Base-by-base conservation (phyloP, 1,140 invertebrate genomes). In the Pseudomyrmex gracilis region DNA sequence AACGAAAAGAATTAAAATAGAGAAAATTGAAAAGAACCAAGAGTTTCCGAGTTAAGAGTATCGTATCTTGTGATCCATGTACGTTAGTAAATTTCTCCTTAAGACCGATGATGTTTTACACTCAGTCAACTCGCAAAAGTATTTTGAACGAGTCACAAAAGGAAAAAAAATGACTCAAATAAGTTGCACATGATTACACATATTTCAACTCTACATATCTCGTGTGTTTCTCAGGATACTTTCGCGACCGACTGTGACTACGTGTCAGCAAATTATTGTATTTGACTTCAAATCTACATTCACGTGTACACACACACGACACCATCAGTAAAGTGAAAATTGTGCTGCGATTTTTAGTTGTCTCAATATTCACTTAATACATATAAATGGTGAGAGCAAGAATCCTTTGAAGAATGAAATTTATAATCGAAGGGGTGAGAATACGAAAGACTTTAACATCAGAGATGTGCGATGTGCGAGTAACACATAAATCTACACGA, bases 71-170 rank as follows among this genome's bases (percentile, higher is more conserved):
- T 73, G 20, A 5, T 34, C 13, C 45, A 64, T 51, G 58, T 20
- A 51, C 45, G n/a, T 76, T 76, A 66, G 43, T 53, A 53, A 53
- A 53, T 53, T 77, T 77, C 24, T 77, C 73, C 73, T 77, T 77
- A 22, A 77, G 73, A 77, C 73, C 61, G 73, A 77, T 67, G 73
- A 67, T 43, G 67, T 34, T 34, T 34, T 10, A 51, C 49, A 13
- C 13, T 12, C 49, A 51, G 49, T 51, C 49, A 34, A 51, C 12
- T 51, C 13, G 49, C 49, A 13, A 51, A 51, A 51, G 13, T 34
- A 34, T 34, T 34, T 34, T 34, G 34, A 51, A 51, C 10, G 13
- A 51, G 49, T 13, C 49, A 51, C 49, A 51, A 51, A 13, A 0
- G 13, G 3, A 13, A 51, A 51, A 51, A 51, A 13, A 51, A 47